A percentile compares a stretch with the other conserved stretches of the same genome.
Evolutionary conservation across 2,797 vertebrate species (phyloP).

Genomic region (Gephyroberyx darwinii): DNA sequence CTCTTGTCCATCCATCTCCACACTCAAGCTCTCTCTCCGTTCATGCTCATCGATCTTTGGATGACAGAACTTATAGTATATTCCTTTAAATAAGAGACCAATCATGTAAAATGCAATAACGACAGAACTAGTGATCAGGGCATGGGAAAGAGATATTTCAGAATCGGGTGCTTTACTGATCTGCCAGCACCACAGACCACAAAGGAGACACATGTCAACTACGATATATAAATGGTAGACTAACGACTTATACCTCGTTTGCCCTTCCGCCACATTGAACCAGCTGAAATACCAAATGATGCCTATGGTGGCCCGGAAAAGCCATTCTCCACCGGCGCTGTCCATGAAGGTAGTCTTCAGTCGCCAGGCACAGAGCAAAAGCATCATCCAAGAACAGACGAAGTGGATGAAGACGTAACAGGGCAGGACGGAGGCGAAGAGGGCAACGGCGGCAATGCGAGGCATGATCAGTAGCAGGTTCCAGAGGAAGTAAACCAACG

Average conservation of each 20-base stretch:
- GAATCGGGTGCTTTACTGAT: conserved; percentile 16
- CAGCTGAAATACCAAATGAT: conserved; percentile 93
- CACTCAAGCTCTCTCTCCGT: not conserved
- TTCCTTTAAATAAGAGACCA: conserved; percentile 76
- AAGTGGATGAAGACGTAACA: conserved; percentile 83
- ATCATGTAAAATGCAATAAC: conserved; percentile 61
- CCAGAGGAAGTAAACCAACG: conserved; percentile 85
- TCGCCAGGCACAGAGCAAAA: conserved; percentile 82
- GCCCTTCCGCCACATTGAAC: conserved; percentile 83
- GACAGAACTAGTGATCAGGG: fast-evolving
- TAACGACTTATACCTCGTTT: conserved; percentile 66
- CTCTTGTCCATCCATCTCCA: not conserved
- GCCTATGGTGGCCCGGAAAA: conserved; percentile 84
- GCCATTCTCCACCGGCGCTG: conserved; percentile 68
- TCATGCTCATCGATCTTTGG: conserved; percentile 65
- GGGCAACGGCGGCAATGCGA: conserved; percentile 80
- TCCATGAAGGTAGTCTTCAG: conserved; percentile 88
- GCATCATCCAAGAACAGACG: conserved; percentile 79
- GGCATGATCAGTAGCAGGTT: conserved; percentile 87
- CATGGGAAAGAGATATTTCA: fast-evolving
- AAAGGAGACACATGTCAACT: conserved; percentile 80
- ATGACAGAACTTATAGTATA: conserved; percentile 85
- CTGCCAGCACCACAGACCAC: conserved; percentile 75
- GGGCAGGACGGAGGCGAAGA: conserved; percentile 85
- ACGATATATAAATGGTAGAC: conserved; percentile 83